Evolutionary conservation across 2,113 vertebrate species (phyloP), one percentile per base, ranked within the genome.

Genomic region (Atlantisia rogersi): DNA sequence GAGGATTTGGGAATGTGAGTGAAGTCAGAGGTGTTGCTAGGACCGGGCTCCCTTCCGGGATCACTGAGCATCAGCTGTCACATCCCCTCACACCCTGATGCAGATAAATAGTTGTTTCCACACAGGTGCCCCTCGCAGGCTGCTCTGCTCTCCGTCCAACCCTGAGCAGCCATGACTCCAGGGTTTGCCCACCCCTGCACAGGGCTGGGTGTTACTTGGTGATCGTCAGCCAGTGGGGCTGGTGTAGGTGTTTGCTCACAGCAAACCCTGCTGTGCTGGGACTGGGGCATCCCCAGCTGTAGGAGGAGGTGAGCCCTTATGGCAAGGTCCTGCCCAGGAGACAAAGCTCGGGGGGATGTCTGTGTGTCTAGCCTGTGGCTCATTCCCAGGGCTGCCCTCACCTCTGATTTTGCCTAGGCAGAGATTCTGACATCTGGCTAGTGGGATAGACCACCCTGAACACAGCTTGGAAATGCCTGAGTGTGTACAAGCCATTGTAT

Each of bases 201-300:
- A 0, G 13, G n/a, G 37, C 15, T 60, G 44, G 59, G 44, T 15
- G 74, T 15, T 37, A 9, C 28, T 82, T 10, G 19, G 65, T 55
- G 70, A 6, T 44, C 60, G 55, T 35, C 70, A 32, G 0, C 5
- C 2, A 0, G 0, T 7, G 2, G n/a, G n/a, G 26, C 55, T 74
- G 80, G 4, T 0, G 0, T 7, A 3, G n/a, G 31, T 26, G n/a
- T 89, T 91, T 40, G 67, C 52, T 86, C 9, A 16, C 20, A 53
- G 44, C 80, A 76, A 39, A 46, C 53, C 59, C 48, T 50, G 40
- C 50, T 8, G 24, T 24, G 31, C 2, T 62, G 62, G 12, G 67
- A 65, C 32, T 5, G 2, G 50, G 85, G 35, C 28, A 44, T 60
- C 21, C 42, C 35, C 14, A 3, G 44, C 50, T 62, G n/a, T 18